These are phyloP conservation scores for Leptodactylus fallax DNA, from an alignment of 2,797 vertebrate genomes.

Conservation along the genomic window DNA sequence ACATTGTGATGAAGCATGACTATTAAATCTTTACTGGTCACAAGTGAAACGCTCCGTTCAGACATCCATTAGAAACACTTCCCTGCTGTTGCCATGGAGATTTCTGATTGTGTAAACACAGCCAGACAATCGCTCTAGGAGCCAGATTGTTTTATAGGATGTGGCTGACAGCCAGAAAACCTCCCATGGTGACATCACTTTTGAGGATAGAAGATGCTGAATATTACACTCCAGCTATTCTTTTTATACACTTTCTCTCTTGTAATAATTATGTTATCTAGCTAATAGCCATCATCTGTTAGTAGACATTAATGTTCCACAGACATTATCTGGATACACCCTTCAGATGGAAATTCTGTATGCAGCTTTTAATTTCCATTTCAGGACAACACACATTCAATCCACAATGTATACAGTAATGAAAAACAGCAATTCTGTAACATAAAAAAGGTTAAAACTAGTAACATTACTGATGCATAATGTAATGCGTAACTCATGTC, in stretches of 20 bases:
- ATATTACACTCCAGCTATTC: background rate
- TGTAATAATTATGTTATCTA: constrained; percentile 1
- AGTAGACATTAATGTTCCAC: background rate
- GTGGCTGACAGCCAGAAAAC: constrained; percentile 44
- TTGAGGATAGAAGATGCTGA: constrained; percentile 3
- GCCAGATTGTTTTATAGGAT: constrained; percentile 53
- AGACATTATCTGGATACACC: constrained; percentile 2
- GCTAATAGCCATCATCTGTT: constrained; percentile 27
- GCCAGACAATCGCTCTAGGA: constrained; percentile 46
- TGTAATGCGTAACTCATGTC: background rate
- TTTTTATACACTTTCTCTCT: background rate
- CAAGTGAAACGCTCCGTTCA: constrained; percentile 42
- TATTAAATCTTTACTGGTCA: constrained; percentile 52
- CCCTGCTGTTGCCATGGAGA: constrained; percentile 50
- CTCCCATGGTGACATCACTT: constrained; percentile 43
- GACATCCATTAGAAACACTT: constrained; percentile 53
- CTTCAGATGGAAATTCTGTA: constrained; percentile 2
- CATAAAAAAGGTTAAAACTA: background rate
- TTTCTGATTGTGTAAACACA: constrained; percentile 54
- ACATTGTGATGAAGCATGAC: constrained; percentile 25
- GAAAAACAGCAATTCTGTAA: background rate
- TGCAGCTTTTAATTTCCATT: background rate
- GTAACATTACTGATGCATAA: background rate
- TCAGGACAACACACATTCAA: background rate
- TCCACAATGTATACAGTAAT: background rate